Base-by-base conservation (phyloP, 2,888 invertebrate species). In the Tetragonisca angustula region DNA sequence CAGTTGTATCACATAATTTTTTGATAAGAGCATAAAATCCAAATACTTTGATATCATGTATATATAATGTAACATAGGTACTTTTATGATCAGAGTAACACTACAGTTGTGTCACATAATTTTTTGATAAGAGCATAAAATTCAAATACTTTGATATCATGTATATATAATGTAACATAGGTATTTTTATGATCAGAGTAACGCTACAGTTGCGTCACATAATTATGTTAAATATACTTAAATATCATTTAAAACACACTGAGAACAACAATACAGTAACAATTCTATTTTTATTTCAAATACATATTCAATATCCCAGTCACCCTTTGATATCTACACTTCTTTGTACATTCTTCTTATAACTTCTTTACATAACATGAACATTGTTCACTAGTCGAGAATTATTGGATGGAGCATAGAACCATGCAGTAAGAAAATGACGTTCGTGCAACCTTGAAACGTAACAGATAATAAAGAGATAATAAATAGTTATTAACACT, bases 381-480 rank as follows among this genome's bases (percentile, higher is more conserved):
- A 43, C 24, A 19, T 36, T 6, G 5, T 17, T 59, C 19, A 2
- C 21, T 24, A 27, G 0, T 65, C 21, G 9, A 17, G 21, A 5
- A 64, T 85, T 81, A 90, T 64, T 87, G 89, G 65, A 90, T 50
- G 15, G 91, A 92, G 69, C 85, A 88, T 13, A 92, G 79, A 27
- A 92, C 88, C 65, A 90, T 92, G 65, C 90, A 87, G 73, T 90
- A 92, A 24, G 92, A 92, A 77, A 92, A 90, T 3, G 91, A 91
- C 9, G 90, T 85, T 24, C 88, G 88, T 19, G 88, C 74, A 24
- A 92, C 90, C 92, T 92, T 86, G 13, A 84, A 54, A 69, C 52
- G 50, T 49, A 50, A 15, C 21, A 81, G 64, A 71, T n/a, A 50
- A 43, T 24, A 43, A 50, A 56, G 21, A 32, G 2, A 0, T 64